phyloP scores from a whole-genome alignment of 2,113 vertebrate species.

The Meriones unguiculatus region DNA sequence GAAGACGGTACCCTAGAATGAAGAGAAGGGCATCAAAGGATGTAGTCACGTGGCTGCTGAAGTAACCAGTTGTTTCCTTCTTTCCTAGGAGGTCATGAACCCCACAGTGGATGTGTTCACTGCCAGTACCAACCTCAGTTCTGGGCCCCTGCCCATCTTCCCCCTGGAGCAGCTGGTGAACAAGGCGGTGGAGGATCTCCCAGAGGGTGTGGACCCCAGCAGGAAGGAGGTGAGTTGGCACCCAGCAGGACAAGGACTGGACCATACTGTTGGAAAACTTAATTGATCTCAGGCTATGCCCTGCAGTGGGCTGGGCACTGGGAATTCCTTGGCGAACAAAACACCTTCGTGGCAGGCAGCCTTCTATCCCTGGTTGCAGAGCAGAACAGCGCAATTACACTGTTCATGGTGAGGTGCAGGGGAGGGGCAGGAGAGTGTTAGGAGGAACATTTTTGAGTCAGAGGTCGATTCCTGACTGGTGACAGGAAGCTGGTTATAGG shows the following conservation, averaged over 20 bases:
- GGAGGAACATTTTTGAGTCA: background rate
- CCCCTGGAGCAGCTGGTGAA: slow-evolving; percentile 88
- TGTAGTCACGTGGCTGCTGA: background rate
- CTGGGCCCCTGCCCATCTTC: slow-evolving; percentile 80
- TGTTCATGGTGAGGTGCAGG: background rate
- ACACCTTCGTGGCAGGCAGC: background rate
- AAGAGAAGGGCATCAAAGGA: background rate
- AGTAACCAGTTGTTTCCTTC: slow-evolving; percentile 21
- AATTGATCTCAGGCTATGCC: background rate
- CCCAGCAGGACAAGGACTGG: background rate
- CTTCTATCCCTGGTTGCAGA: background rate
- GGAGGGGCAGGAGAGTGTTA: background rate
- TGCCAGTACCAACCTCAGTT: slow-evolving; percentile 68
- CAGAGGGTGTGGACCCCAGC: slow-evolving; percentile 87
- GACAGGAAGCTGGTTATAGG: background rate
- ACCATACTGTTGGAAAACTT: background rate
- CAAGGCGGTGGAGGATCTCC: slow-evolving; percentile 86
- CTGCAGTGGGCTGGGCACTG: background rate
- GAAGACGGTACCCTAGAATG: background rate
- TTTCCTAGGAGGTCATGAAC: slow-evolving; percentile 81
- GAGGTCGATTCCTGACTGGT: slow-evolving; percentile 4
- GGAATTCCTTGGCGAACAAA: background rate
- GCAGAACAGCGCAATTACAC: background rate
- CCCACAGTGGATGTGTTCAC: slow-evolving; percentile 78
- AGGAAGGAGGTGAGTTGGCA: slow-evolving; percentile 88